Conservation (phyloP, 2,888 invertebrate genomes). For the Nephrotoma flavescens region DNA sequence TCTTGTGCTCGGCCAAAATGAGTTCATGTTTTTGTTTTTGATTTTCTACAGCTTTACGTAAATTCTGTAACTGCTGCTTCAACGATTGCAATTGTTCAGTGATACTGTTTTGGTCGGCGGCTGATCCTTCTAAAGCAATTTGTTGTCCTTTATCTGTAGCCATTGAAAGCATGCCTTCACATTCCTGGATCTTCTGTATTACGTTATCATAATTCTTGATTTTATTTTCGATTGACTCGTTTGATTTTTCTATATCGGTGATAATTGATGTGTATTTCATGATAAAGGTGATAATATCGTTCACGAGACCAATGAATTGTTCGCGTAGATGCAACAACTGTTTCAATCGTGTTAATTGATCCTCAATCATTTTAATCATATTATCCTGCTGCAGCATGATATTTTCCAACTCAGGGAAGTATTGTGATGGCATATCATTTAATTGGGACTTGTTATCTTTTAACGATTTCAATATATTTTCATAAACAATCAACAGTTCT, state of each 20-base stretch:
- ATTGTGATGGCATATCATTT: constrained; percentile 60
- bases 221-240: constrained; percentile 69
- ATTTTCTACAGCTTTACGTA: constrained; percentile 69
- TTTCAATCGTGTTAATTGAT: constrained; percentile 66
- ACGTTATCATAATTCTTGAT: constrained; percentile 77
- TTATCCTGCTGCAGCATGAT: constrained; percentile 74
- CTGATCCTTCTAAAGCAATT: constrained; percentile 79
- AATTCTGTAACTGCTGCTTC: constrained; percentile 65
- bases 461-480: constrained; percentile 59
- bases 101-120: constrained; percentile 72
- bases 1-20: constrained; percentile 75
- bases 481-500: constrained; percentile 61
- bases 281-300: constrained; percentile 77
- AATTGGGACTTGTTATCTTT: constrained; percentile 65
- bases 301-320: constrained; percentile 73
- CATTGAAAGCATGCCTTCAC: constrained; percentile 72
- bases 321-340: constrained; percentile 68
- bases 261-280: constrained; percentile 75
- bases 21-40: constrained; percentile 77
- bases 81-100: constrained; percentile 76
- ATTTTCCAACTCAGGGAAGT: constrained; percentile 62
- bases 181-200: constrained; percentile 75
- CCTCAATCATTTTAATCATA: constrained; percentile 68
- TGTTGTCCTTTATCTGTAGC: constrained; percentile 87
- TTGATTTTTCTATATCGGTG: constrained; percentile 70